These are phyloP conservation scores for Hyperoplus immaculatus DNA, from an alignment of 2,797 vertebrate genomes.

Conservation along the genomic window DNA sequence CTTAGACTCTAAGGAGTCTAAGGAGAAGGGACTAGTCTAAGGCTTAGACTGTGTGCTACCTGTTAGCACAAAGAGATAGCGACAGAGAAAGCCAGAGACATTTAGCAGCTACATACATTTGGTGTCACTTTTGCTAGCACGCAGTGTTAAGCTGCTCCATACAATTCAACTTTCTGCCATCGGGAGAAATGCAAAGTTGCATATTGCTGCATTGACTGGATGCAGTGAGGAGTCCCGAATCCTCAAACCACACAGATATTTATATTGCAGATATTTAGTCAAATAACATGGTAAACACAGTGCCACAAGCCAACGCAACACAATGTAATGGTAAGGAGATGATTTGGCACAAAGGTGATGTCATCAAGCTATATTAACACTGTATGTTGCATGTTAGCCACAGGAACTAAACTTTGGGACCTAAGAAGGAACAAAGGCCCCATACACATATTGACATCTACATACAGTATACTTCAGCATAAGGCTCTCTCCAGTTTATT, in stretches of 20 bases:
- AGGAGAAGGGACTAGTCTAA: too few relatives aligned
- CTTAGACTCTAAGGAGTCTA: too few relatives aligned
- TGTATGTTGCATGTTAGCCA: neutral
- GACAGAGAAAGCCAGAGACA: neutral
- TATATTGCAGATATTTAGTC: too few relatives aligned
- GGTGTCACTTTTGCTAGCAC: too few relatives aligned
- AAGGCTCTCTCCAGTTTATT: neutral
- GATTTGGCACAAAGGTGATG: neutral
- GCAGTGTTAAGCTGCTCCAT: too few relatives aligned
- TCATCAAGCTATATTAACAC: neutral
- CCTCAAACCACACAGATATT: too few relatives aligned
- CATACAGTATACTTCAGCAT: neutral
- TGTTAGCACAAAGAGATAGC: neutral
- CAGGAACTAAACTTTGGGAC: neutral
- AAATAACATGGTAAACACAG: too few relatives aligned
- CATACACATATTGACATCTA: neutral
- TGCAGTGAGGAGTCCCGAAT: neutral
- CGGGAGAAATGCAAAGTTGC: neutral
- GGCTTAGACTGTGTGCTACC: neutral
- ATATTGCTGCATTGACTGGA: neutral
- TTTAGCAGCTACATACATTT: too few relatives aligned
- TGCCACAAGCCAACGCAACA: too few relatives aligned
- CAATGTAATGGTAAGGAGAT: too few relatives aligned
- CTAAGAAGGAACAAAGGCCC: neutral
- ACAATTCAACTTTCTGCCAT: neutral